phyloP scores from a whole-genome alignment of 2,797 vertebrate species.

The Enteromius treurensis region DNA sequence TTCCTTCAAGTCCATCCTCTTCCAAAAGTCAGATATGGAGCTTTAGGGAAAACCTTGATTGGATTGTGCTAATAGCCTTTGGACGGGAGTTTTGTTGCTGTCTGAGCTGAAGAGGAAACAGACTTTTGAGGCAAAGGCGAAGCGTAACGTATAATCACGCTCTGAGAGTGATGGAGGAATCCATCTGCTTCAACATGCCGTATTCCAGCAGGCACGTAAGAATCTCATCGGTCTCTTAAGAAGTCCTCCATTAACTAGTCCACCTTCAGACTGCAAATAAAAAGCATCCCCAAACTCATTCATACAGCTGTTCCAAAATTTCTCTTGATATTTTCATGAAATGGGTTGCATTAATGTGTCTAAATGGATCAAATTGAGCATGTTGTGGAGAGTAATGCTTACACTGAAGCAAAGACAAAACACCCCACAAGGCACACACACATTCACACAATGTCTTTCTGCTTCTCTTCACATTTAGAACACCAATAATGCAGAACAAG shows the following conservation, averaged over 20 bases:
- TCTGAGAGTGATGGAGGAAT: slow-evolving; percentile 32
- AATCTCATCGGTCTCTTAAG: slow-evolving; percentile 21
- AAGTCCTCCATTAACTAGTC: slow-evolving; percentile 24
- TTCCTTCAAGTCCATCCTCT: slow-evolving; percentile 16
- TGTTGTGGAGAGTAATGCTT: slow-evolving; percentile 53
- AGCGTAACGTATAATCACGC: slow-evolving; percentile 30
- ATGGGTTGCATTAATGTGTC: slow-evolving; percentile 51
- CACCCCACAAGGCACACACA: slow-evolving; percentile 49
- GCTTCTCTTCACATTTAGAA: slow-evolving; percentile 79
- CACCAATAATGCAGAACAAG: slow-evolving; percentile 72
- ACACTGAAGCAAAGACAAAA: slow-evolving; percentile 5
- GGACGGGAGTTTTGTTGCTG: slow-evolving; percentile 72
- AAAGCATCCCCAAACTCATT: not conserved
- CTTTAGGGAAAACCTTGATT: slow-evolving; percentile 73
- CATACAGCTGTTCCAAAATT: slow-evolving; percentile 61
- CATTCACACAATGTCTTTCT: slow-evolving; percentile 65
- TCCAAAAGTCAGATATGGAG: slow-evolving; percentile 34
- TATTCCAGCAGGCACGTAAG: slow-evolving; percentile 44
- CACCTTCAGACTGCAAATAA: slow-evolving; percentile 24
- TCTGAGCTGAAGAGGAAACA: slow-evolving; percentile 65
- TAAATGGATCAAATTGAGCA: slow-evolving; percentile 59
- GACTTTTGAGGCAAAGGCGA: slow-evolving; percentile 38
- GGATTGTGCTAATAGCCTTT: slow-evolving; percentile 81
- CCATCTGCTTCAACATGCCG: slow-evolving; percentile 32
- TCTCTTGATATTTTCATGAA: slow-evolving; percentile 51